phyloP scores from a whole-genome alignment of 2,113 vertebrate genomes.

The Lamprotornis superbus region DNA sequence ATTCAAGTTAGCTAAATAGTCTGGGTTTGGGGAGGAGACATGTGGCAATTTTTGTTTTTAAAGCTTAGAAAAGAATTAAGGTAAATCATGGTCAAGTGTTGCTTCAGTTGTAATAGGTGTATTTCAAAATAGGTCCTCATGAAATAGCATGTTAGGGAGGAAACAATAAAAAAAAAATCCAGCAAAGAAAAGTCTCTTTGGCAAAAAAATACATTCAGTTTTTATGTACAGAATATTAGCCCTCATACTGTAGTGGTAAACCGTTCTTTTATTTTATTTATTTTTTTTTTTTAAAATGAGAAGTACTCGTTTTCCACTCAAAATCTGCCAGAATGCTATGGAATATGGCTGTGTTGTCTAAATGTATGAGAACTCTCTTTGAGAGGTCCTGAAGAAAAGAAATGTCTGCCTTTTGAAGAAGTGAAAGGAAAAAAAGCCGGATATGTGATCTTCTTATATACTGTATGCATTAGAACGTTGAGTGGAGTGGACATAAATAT shows the following conservation, averaged over 20 bases:
- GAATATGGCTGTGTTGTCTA: neutral
- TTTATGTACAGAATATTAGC: neutral
- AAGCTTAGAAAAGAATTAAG: neutral
- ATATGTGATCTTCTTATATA: neutral
- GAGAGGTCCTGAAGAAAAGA: neutral
- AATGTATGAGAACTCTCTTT: neutral
- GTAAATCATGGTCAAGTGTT: neutral
- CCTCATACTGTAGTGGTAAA: neutral
- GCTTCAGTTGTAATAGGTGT: neutral
- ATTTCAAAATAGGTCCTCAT: neutral
- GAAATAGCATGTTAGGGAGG: neutral
- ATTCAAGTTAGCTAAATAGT: conserved; percentile 9
- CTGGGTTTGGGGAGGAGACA: neutral
- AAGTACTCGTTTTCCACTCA: neutral
- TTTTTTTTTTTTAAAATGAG: neutral
- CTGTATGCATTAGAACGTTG: neutral
- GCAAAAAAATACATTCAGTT: neutral
- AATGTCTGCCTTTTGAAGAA: neutral
- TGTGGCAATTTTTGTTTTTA: neutral
- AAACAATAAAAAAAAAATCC: neutral
- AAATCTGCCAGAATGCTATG: neutral
- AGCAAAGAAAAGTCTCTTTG: neutral
- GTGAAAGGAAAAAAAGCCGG: neutral
- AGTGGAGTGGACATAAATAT: neutral
- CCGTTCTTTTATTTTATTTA: neutral